These are phyloP conservation scores for Chloropsis cyanopogon DNA, from an alignment of 2,113 vertebrate species.

Conservation along the genomic window DNA sequence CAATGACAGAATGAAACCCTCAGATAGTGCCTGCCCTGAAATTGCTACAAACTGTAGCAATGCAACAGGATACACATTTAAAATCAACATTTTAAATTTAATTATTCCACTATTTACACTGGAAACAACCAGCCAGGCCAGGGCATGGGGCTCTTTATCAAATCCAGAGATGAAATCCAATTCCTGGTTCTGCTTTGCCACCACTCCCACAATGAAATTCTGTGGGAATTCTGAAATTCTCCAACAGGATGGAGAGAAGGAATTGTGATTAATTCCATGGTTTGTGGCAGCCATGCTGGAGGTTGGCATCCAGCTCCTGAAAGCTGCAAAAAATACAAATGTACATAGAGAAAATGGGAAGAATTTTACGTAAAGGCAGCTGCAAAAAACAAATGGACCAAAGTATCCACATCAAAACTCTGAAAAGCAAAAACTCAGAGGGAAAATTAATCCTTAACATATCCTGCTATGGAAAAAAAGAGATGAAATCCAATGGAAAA, in stretches of 20 bases:
- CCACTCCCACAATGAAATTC: not conserved
- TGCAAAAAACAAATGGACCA: not conserved
- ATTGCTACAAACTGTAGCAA: not conserved
- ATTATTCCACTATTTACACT: not conserved
- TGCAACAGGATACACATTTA: not conserved
- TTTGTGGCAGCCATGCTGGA: not conserved
- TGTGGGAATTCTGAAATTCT: too few species aligned
- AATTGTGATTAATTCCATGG: not conserved
- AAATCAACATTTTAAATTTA: not conserved
- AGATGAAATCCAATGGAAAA: not conserved
- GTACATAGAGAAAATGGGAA: not conserved
- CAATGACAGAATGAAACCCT: not conserved
- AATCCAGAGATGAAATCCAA: too few species aligned
- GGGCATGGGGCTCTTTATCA: not conserved
- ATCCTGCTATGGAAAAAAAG: not conserved
- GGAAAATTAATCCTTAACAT: not conserved
- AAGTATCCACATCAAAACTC: not conserved
- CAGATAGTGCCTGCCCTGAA: not conserved
- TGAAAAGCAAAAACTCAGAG: not conserved
- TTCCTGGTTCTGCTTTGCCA: not conserved
- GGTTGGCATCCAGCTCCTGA: not conserved
- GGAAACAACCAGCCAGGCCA: not conserved
- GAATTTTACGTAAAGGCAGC: accelerated
- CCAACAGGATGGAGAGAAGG: not conserved
- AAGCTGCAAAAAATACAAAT: not conserved